Percentiles rank a stretch among this genome's conserved stretches.
phyloP scores from a whole-genome alignment of 2,797 vertebrate genomes.

The Cetoscarus ocellatus region DNA sequence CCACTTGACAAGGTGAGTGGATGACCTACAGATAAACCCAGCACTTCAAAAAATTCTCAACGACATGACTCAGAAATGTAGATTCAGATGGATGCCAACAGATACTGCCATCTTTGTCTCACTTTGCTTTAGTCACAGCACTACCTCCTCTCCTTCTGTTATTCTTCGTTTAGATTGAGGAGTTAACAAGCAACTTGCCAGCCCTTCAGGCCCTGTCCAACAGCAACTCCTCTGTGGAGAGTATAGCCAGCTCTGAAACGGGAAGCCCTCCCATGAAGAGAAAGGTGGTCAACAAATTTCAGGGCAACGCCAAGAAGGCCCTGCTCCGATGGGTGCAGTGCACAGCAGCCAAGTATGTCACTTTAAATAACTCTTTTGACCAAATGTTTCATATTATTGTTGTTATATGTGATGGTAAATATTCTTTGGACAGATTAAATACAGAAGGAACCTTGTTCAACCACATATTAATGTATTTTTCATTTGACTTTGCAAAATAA shows the following conservation, averaged over 20 bases:
- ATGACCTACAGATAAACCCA: background rate
- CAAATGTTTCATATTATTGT: background rate
- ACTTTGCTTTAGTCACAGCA: slow-evolving; percentile 16
- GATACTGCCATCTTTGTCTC: background rate
- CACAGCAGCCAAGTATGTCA: slow-evolving; percentile 89
- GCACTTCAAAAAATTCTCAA: background rate
- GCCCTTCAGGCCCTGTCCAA: slow-evolving; percentile 92
- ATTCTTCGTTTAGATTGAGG: slow-evolving; percentile 89
- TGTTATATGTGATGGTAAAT: too few species aligned
- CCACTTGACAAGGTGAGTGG: background rate
- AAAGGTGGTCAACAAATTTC: slow-evolving; percentile 91
- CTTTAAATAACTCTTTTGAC: background rate
- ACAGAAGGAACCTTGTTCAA: too few species aligned
- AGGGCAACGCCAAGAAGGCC: slow-evolving; percentile 94
- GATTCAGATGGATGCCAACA: background rate
- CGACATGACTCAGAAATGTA: background rate
- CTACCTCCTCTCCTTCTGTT: background rate
- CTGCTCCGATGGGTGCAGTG: slow-evolving; percentile 95
- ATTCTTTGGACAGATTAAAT: too few species aligned
- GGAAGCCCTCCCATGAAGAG: slow-evolving; percentile 95
- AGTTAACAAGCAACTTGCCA: slow-evolving; percentile 96
- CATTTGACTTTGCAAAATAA: background rate
- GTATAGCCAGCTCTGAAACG: slow-evolving; percentile 89
- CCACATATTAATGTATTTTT: background rate
- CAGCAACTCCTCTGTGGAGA: slow-evolving; percentile 95